Percentiles rank a stretch among this genome's conserved stretches.
phyloP scores from a whole-genome alignment of 2,113 vertebrate genomes.

The Notechis scutatus region DNA sequence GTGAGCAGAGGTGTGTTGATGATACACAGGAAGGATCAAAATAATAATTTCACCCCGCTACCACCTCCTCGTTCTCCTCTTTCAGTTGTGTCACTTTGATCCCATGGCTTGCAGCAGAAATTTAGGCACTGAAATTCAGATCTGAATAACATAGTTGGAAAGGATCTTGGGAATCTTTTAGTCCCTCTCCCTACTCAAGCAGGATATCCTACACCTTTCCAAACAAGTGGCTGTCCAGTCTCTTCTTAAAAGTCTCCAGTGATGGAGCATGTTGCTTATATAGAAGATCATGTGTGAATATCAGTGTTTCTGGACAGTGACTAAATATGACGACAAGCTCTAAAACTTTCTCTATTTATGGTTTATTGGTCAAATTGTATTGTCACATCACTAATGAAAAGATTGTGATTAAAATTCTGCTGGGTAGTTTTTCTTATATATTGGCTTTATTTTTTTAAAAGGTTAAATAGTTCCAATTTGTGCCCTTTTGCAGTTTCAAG shows the following conservation, averaged over 20 bases:
- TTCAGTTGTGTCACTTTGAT: background rate
- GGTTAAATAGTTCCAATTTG: background rate
- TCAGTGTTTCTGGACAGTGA: background rate
- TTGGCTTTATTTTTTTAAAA: background rate
- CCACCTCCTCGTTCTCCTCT: background rate
- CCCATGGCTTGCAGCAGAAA: background rate
- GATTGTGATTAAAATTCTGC: background rate
- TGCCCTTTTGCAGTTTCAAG: background rate
- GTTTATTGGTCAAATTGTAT: background rate
- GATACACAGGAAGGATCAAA: background rate
- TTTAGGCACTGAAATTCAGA: background rate
- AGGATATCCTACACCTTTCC: too few relatives aligned
- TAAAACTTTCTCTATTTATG: fast-evolving
- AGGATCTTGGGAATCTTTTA: too few relatives aligned
- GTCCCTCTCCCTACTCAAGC: too few relatives aligned
- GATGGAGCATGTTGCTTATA: background rate
- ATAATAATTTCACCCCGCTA: background rate
- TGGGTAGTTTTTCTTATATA: background rate
- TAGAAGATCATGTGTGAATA: background rate
- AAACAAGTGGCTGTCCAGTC: too few relatives aligned
- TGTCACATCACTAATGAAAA: background rate
- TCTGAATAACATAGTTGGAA: background rate
- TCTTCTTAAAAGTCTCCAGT: too few relatives aligned
- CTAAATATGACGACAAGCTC: background rate
- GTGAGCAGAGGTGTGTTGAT: background rate